Evolutionary conservation across 2,797 vertebrate genomes (phyloP).

Genomic region (Melanotaenia pygmaea): DNA sequence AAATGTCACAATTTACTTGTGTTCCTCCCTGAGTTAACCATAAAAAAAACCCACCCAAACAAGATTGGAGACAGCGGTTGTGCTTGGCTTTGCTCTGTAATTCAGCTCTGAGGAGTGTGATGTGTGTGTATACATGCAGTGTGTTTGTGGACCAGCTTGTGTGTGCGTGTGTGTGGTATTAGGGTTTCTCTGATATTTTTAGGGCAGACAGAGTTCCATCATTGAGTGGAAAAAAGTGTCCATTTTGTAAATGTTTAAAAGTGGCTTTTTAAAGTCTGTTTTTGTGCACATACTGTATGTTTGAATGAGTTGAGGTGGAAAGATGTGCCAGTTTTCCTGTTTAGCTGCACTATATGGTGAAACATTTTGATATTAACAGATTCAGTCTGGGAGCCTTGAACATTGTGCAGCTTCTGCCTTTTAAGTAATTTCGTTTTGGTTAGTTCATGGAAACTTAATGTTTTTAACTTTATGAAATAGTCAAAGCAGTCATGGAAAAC

Average conservation of each 20-base stretch:
- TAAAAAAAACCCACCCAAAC: constrained; percentile 80
- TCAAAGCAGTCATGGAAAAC: neutral
- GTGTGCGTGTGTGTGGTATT: constrained; percentile 29
- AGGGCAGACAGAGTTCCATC: constrained; percentile 13
- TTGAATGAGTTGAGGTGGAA: neutral
- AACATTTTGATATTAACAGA: neutral
- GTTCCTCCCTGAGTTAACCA: constrained; percentile 76
- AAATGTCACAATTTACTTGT: constrained; percentile 64
- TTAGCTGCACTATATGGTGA: neutral
- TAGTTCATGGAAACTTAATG: neutral
- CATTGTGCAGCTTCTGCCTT: neutral
- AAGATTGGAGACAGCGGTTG: constrained; percentile 75
- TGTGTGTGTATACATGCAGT: constrained; percentile 33
- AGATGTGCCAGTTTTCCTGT: neutral
- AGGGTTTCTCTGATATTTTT: constrained; percentile 40
- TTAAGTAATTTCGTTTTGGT: neutral
- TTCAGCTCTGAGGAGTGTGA: constrained; percentile 67
- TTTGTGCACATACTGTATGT: neutral
- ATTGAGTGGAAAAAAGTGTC: constrained; percentile 10
- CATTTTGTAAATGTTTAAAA: neutral
- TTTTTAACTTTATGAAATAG: neutral
- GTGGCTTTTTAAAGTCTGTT: neutral
- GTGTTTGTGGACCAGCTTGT: constrained; percentile 11
- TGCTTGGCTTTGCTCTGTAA: constrained; percentile 73
- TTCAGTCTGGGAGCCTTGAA: neutral